These are phyloP conservation scores for Galerucella nymphaeae DNA, from an alignment of 2,888 invertebrate genomes.

Conservation along the genomic window DNA sequence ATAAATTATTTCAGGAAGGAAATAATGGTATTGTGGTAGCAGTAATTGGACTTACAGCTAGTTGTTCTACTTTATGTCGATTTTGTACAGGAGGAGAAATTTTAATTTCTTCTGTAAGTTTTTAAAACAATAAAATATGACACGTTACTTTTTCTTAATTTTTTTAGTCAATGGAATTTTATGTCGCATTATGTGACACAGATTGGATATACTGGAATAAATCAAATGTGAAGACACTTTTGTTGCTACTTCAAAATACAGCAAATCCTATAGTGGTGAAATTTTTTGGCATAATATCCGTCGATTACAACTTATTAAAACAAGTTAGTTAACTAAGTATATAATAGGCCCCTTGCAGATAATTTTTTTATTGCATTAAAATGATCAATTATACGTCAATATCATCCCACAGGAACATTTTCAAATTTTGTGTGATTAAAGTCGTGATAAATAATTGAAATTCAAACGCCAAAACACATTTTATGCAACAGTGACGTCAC, in stretches of 20 bases:
- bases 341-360: no score
- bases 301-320: slow-evolving; percentile 1
- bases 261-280: not conserved
- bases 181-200: not conserved
- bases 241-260: not conserved
- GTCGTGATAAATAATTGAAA: no score
- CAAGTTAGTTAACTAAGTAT: not conserved
- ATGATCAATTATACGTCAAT: no score
- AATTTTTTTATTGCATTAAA: no score
- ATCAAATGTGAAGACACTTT: not conserved
- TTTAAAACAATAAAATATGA: not conserved
- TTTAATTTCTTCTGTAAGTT: not conserved
- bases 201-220: not conserved
- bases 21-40: not conserved
- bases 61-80: not conserved
- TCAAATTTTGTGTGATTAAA: no score
- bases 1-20: not conserved
- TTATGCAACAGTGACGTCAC: no score
- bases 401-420: no score
- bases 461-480: no score
- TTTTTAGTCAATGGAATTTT: not conserved
- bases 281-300: not conserved
- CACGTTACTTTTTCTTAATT: not conserved
- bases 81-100: not conserved
- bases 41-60: not conserved